Evolutionary conservation across 2,797 vertebrate genomes (phyloP), one percentile per base, ranked within the genome.

Genomic region (Urocyon cinereoargenteus): DNA sequence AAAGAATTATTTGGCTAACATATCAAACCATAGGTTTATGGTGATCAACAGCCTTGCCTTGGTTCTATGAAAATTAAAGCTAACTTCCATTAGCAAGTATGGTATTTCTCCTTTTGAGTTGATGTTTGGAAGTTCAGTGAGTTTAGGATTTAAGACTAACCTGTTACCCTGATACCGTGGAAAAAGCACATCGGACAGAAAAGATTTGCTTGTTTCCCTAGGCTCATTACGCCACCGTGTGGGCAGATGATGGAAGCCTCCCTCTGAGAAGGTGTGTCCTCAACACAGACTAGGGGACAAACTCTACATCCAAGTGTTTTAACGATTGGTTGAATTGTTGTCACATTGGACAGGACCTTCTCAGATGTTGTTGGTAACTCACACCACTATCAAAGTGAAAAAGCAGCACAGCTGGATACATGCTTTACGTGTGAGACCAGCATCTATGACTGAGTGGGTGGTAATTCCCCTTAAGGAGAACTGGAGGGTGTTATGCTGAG

Each of bases 211-310:
- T 26, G 11, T 55, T 90, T 78, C 53, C 55, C 22, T 88, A 61
- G 70, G 84, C 70, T 96, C 51, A 36, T 66, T 51, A 0, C 21
- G 57, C 97, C 92, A 94, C 40, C 90, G 1, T 96, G 95, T 96
- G 97, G 87, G 49, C 61, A 45, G 19, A 70, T 36, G 7, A 3
- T 72, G 62, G 31, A 94, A 93, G 49, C 57, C 13, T 14, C 8
- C 13, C 28, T 26, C 34, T 21, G 19, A 66, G 59, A 77, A 19
- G 21, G 9, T 26, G 5, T 24, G 24, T 64, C 26, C 5, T 19
- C 15, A n/a, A 12, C 15, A 45, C 4, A 78, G 36, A 72, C 2
- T 0, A 6, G 15, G 11, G 62, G 14, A 78, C 11, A 19, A 75
- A 26, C 26, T 31, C 24, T 40, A 6, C 2, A 13, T 16, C 1